Conservation (phyloP, 2,113 vertebrate species). For the Macrotis lagotis region DNA sequence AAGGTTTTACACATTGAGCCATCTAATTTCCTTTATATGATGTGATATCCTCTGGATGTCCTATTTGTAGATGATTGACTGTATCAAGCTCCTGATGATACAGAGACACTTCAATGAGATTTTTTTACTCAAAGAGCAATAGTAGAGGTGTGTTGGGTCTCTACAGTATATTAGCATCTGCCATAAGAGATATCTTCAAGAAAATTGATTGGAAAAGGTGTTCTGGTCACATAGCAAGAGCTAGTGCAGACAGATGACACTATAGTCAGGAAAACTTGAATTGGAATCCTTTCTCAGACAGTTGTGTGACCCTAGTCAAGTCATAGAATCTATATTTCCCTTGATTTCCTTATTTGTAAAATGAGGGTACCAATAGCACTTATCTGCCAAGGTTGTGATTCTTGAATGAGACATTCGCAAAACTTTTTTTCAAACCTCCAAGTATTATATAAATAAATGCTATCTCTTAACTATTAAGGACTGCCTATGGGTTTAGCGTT, state of each 20-base stretch:
- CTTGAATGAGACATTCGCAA: neutral
- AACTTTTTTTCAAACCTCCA: neutral
- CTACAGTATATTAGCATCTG: neutral
- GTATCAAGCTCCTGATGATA: neutral
- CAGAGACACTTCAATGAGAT: neutral
- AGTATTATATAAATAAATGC: neutral
- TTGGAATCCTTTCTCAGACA: neutral
- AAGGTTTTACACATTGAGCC: no score
- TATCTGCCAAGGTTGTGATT: neutral
- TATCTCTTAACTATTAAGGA: neutral
- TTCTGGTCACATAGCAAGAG: neutral
- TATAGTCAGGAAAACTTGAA: neutral
- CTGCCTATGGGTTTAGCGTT: neutral
- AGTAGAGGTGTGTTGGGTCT: neutral
- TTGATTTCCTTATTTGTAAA: neutral
- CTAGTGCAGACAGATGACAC: neutral
- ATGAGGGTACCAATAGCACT: neutral
- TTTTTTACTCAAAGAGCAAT: neutral
- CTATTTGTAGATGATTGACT: neutral
- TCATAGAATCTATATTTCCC: neutral
- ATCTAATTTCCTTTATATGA: no score
- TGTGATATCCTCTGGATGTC: neutral
- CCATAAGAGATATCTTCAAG: neutral
- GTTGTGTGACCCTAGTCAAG: neutral
- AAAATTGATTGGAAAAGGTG: neutral